A percentile compares a stretch with the other conserved stretches of the same genome.
Evolutionary conservation across 1,140 invertebrate species (phyloP).

Genomic region (Zeugodacus cucurbitae): DNA sequence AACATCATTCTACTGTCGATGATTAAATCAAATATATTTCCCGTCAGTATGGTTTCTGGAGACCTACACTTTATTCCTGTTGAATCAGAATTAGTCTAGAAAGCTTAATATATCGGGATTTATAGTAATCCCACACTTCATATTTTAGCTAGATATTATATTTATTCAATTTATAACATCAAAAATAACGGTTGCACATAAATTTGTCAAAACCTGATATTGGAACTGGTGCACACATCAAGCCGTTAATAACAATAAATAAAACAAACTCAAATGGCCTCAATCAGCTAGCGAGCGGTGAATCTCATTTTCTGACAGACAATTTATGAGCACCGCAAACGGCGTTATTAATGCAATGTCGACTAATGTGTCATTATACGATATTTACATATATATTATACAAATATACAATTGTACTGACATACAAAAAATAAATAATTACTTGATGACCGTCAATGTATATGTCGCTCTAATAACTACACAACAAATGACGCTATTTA

Average conservation of each 20-base stretch:
- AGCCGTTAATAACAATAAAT: background rate
- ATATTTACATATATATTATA: background rate
- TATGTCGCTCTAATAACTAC: background rate
- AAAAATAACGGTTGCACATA: background rate
- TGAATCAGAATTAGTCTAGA: too few species aligned
- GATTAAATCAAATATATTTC: too few species aligned
- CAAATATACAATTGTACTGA: background rate
- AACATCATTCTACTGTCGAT: too few species aligned
- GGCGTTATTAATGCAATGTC: background rate
- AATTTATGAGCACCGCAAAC: background rate
- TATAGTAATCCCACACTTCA: too few species aligned
- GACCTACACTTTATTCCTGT: too few species aligned
- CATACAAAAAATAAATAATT: background rate
- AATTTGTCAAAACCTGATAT: background rate
- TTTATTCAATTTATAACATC: background rate
- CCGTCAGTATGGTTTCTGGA: too few species aligned
- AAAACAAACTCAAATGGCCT: background rate
- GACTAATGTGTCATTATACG: background rate
- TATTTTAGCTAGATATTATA: background rate
- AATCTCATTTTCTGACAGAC: background rate
- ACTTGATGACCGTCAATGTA: background rate
- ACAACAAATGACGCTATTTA: slow-evolving; percentile 1
- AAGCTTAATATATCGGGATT: too few species aligned
- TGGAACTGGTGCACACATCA: background rate
- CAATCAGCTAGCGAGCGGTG: background rate